Conservation (phyloP, 2,797 vertebrate species). For the Aldrovandia affinis region DNA sequence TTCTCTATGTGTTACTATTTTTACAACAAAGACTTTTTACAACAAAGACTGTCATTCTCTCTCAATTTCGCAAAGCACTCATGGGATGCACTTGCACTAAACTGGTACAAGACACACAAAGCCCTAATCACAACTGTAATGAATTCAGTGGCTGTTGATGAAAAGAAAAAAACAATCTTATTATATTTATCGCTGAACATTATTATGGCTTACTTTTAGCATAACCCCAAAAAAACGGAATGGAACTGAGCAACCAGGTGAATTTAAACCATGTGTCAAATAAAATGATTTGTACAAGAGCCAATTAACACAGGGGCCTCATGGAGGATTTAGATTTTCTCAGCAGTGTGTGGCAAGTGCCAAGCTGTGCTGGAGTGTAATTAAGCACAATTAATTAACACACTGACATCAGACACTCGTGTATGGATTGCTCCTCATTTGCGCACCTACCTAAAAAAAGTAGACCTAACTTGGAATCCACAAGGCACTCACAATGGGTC, state of each 20-base stretch:
- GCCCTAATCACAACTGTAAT: not conserved
- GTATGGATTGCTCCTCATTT: not conserved
- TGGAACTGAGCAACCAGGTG: not conserved
- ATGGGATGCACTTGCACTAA: not conserved
- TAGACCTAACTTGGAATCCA: not conserved
- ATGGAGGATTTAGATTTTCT: not conserved
- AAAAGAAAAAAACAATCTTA: not conserved
- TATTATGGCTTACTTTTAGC: not conserved
- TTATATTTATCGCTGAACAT: not conserved
- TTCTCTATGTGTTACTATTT: not conserved
- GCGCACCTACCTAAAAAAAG: not conserved
- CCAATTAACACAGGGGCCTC: not conserved
- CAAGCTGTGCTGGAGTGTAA: not conserved
- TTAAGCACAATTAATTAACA: constrained; percentile 4
- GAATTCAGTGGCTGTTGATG: not conserved
- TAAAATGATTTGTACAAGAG: not conserved
- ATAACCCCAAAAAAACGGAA: not conserved
- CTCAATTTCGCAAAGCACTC: not conserved
- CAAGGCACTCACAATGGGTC: not conserved
- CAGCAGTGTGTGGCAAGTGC: not conserved
- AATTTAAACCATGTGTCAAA: not conserved
- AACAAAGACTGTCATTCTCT: not conserved
- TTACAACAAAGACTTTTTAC: not conserved
- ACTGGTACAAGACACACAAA: not conserved
- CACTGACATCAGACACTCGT: not conserved